phyloP scores from a whole-genome alignment of 2,888 invertebrate genomes.

The Hartigia nigra region DNA sequence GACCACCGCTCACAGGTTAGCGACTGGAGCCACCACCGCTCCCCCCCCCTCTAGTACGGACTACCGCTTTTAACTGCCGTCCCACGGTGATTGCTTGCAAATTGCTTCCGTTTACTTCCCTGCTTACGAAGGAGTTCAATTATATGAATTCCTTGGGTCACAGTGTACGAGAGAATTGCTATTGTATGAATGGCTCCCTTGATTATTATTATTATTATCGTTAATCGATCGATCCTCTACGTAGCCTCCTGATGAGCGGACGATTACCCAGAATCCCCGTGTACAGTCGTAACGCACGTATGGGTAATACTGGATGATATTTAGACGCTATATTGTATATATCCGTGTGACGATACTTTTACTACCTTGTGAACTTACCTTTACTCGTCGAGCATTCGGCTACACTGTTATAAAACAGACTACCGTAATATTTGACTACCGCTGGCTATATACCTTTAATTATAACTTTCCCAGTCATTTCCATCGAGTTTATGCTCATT shows the following conservation, averaged over 20 bases:
- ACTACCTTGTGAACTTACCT: too few species aligned
- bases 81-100: slow-evolving; percentile 54
- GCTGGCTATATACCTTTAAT: slow-evolving; percentile 34
- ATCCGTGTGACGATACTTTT: too few species aligned
- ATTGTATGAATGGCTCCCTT: not conserved
- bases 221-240: not conserved
- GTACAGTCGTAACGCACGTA: too few species aligned
- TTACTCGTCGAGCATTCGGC: too few species aligned
- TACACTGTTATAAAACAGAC: too few species aligned
- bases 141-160: not conserved
- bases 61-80: slow-evolving; percentile 51
- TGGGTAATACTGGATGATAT: too few species aligned
- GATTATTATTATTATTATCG: not conserved
- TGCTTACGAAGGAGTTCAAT: slow-evolving; percentile 5
- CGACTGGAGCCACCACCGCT: slow-evolving; percentile 31
- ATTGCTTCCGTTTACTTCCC: slow-evolving; percentile 19
- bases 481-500: slow-evolving; percentile 37
- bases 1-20: slow-evolving; percentile 52
- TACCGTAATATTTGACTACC: too few species aligned
- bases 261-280: not conserved
- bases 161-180: not conserved
- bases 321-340: too few species aligned
- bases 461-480: slow-evolving; percentile 36
- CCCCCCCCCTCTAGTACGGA: too few species aligned
- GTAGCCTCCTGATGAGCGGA: not conserved